These are phyloP conservation scores for Channa maculata DNA, from an alignment of 2,113 vertebrate species.

Conservation along the genomic window DNA sequence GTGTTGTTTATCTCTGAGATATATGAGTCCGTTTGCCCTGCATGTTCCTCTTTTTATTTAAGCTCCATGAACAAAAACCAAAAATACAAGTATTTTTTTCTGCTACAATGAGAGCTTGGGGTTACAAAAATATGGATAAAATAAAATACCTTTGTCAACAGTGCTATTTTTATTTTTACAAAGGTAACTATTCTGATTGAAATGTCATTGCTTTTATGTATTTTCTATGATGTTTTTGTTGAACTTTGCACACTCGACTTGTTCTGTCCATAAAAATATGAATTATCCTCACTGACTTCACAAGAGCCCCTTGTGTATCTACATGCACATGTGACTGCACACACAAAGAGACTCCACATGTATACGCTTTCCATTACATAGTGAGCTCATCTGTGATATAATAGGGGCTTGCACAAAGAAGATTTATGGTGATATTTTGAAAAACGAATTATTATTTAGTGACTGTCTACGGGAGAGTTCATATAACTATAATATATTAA, in stretches of 20 bases:
- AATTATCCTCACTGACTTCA: conserved; percentile 69
- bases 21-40: conserved; percentile 2
- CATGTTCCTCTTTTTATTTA: conserved; percentile 41
- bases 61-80: conserved; percentile 68
- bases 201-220: conserved; percentile 83
- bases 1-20: not conserved
- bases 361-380: conserved; percentile 1
- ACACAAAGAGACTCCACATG: conserved; percentile 21
- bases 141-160: conserved; percentile 77
- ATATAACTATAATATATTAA: not conserved
- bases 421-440: conserved; percentile 24
- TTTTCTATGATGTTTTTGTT: conserved; percentile 83
- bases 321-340: conserved; percentile 36
- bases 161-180: conserved; percentile 69
- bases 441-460: not conserved
- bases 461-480: not conserved
- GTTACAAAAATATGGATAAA: conserved; percentile 65
- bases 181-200: conserved; percentile 76
- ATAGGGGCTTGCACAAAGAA: not conserved
- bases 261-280: conserved; percentile 80
- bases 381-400: conserved; percentile 21
- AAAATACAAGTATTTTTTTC: conserved; percentile 59
- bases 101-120: conserved; percentile 50
- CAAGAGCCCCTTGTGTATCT: conserved; percentile 52
- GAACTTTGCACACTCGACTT: conserved; percentile 86